phyloP scores from a whole-genome alignment of 2,797 vertebrate genomes.

The Oryzias dopingdopingensis region DNA sequence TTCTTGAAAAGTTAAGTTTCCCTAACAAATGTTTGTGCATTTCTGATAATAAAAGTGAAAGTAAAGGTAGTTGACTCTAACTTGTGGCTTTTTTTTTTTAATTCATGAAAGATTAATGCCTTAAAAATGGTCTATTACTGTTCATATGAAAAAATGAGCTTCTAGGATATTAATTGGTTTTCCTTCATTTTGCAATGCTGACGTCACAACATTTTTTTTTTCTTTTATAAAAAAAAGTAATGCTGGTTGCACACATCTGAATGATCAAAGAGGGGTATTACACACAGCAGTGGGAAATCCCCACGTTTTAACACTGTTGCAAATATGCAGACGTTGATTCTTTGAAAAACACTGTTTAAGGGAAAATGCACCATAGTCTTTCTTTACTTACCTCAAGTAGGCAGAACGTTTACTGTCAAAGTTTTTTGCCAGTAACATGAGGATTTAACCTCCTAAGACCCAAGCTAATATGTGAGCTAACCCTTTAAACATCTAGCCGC shows the following conservation, averaged over 20 bases:
- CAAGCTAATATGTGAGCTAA: too few species aligned
- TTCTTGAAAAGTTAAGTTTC: background rate
- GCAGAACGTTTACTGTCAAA: background rate
- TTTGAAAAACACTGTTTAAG: background rate
- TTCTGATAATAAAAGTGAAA: constrained; percentile 26
- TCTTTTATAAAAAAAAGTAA: background rate
- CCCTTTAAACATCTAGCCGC: too few species aligned
- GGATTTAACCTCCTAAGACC: background rate
- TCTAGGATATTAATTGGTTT: constrained; percentile 35
- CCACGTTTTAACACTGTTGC: constrained; percentile 1
- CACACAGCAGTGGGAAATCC: constrained; percentile 34
- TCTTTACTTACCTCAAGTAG: background rate
- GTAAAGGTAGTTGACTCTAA: background rate
- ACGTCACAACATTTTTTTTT: constrained; percentile 33
- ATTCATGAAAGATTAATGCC: constrained; percentile 1
- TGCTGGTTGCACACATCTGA: constrained; percentile 1
- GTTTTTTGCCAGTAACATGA: background rate
- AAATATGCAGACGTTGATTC: background rate
- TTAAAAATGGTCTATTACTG: constrained; percentile 35
- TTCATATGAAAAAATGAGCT: constrained; percentile 5
- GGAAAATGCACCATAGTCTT: background rate
- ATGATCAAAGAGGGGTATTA: constrained; percentile 23
- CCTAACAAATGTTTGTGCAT: background rate
- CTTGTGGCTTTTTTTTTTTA: too few species aligned
- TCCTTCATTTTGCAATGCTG: constrained; percentile 47